These are phyloP conservation scores for Platygyra sinensis DNA, from an alignment of 64 coral and sea anemone species.

Conservation along the genomic window DNA sequence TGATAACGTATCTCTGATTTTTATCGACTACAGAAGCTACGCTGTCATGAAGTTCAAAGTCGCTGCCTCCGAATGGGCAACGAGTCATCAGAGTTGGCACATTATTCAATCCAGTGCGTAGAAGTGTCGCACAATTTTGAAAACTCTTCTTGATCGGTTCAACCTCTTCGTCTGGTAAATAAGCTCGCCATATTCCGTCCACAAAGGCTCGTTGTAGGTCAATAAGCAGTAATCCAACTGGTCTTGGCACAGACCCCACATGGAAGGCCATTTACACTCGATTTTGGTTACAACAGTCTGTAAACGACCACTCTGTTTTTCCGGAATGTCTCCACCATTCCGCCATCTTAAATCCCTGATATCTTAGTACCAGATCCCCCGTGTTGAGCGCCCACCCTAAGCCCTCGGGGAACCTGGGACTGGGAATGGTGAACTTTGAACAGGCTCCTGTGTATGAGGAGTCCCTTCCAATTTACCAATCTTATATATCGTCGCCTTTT, in stretches of 20 bases:
- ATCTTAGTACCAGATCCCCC: no score
- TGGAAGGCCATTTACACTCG: not conserved
- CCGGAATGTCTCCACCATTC: not conserved
- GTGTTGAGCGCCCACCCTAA: no score
- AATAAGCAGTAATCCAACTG: slow-evolving; percentile 37
- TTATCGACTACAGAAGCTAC: slow-evolving; percentile 14
- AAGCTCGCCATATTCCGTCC: slow-evolving; percentile 42
- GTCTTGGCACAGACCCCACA: not conserved
- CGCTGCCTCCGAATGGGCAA: slow-evolving; percentile 33
- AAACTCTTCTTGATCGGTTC: slow-evolving; percentile 49
- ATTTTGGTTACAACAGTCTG: no score
- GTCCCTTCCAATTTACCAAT: no score
- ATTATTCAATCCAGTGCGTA: slow-evolving; percentile 25
- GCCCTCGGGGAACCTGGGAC: no score
- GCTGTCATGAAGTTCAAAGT: slow-evolving; percentile 34
- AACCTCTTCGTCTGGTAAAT: slow-evolving; percentile 49
- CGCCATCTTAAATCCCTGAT: not conserved
- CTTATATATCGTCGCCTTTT: no score
- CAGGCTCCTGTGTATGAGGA: no score
- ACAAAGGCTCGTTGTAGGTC: slow-evolving; percentile 46
- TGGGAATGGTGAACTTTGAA: no score
- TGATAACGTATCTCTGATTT: slow-evolving; percentile 44
- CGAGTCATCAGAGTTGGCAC: slow-evolving; percentile 45
- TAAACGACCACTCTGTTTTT: not conserved
- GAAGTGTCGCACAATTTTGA: slow-evolving; percentile 38